Base-by-base conservation (phyloP, 1,140 invertebrate species). In the Drosophila sechellia region DNA sequence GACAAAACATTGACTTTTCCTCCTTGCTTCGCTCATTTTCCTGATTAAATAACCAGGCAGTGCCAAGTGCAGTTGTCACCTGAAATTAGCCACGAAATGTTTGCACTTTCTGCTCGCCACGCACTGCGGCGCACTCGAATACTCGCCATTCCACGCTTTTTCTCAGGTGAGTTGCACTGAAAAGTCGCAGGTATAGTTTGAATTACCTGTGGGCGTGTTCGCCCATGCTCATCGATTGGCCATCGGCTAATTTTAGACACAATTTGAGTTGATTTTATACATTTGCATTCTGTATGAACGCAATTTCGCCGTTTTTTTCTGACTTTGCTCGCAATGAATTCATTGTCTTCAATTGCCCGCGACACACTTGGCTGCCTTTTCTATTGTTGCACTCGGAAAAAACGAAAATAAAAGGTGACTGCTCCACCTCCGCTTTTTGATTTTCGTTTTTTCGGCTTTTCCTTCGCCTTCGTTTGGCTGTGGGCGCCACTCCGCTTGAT, bases 61-160 rank as follows among this genome's bases (percentile, higher is more conserved):
- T 66, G 73, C 53, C 52, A 52, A 52, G 40, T 55, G 57, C 71
- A 69, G 50, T 79, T 79, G 50, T 72, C 58, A 55, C 55, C 52
- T 39, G 57, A 54, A 49, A 54, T 69, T 64, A n/a, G 61, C 39
- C 35, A 34, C 8, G 75, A 81, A 78, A 86, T 86, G 83, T 83
- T 86, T 83, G 81, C 83, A 87, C 83, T 86, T 86, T 86, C 71
- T 31, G 31, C 31, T 83, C 84, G 83, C 60, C 53, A 86, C 83
- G 84, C 83, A 89, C 79, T 76, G 66, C 73, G 83, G 83, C 59
- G 43, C 53, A 42, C 79, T 83, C 75, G 79, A 83, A 69, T 77
- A 65, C 83, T 87, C 71, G 76, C 79, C 76, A 79, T 71, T 65
- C 58, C 42, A 17, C 76, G 76, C 57, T 50, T 45, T 43, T 79